Base-by-base conservation (phyloP, 2,888 invertebrate genomes). In the Teleogryllus oceanicus region DNA sequence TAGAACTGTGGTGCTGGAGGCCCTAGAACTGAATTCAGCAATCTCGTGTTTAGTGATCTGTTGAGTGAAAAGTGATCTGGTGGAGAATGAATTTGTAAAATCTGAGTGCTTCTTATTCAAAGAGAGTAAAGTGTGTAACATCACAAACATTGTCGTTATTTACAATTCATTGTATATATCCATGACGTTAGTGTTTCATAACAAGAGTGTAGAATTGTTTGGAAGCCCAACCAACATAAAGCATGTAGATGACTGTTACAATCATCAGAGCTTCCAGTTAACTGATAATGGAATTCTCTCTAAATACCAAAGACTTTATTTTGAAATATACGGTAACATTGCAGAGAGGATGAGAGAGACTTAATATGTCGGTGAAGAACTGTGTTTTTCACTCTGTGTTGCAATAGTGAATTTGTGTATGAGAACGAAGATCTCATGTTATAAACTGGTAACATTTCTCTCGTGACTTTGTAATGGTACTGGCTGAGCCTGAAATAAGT, bases 231-330 rank as follows among this genome's bases (percentile, higher is more conserved):
- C 78, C 24, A n/a, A 78, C 50, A 49, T 75, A 77, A 49, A 78
- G 75, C 62, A 78, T 78, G 78, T 81, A 80, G 81, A 37, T 49
- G 81, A 80, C 77, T 81, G 79, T 77, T 81, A 79, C 78, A 82
- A 82, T 82, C 82, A 82, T n/a, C 80, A 81, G 82, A 82, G 82
- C 82, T 82, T 82, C 82, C 82, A 82, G 79, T 80, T 80, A 79
- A 62, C 51, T 78, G 50, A 77, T 75, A 51, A 78, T 80, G 80
- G 79, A 78, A 75, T 77, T 79, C 76, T 80, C 78, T 77, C 78
- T 77, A 82, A 74, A 82, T 82, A 82, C 82, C 82, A 82, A 82
- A 82, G 82, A 82, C 82, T 78, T 78, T 79, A 79, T 79, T 62
- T 62, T 62, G 62, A 62, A 62, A 62, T n/a, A 18, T 62, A n/a